Evolutionary conservation across 2,797 vertebrate species (phyloP).

Genomic region (Amblyopsis hoosieri): DNA sequence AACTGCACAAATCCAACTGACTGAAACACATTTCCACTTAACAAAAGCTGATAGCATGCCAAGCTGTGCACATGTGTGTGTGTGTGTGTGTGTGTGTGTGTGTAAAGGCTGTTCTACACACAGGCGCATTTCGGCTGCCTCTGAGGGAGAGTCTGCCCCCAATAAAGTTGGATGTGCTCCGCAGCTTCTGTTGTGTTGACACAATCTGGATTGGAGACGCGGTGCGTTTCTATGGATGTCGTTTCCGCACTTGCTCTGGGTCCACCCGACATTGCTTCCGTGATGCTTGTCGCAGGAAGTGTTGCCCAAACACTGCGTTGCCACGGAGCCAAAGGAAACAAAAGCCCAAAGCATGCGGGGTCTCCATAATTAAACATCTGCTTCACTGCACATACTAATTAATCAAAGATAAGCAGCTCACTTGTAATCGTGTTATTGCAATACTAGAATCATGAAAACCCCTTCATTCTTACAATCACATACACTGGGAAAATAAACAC

Average conservation of each 20-base stretch:
- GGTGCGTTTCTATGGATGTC: too few relatives aligned
- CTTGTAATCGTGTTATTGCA: neutral
- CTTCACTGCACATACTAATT: neutral
- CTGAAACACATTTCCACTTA: slow-evolving; percentile 38
- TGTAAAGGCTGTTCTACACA: slow-evolving; percentile 7
- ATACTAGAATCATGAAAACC: neutral
- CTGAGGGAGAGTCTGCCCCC: slow-evolving; percentile 20
- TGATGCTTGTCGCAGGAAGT: neutral
- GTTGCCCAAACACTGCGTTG: neutral
- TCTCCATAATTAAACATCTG: neutral
- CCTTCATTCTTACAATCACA: neutral
- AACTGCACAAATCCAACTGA: slow-evolving; percentile 45
- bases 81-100: neutral
- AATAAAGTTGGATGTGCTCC: slow-evolving; percentile 1
- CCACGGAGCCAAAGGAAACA: neutral
- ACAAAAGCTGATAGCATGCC: slow-evolving; percentile 43
- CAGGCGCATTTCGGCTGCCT: slow-evolving; percentile 11
- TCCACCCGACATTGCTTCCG: neutral
- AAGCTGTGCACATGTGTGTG: slow-evolving; percentile 9
- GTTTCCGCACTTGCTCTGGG: too few relatives aligned
- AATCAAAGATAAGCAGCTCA: neutral
- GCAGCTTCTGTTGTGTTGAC: neutral
- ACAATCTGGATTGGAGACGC: neutral
- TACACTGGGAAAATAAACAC: too few relatives aligned
- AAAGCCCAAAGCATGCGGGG: neutral